Evolutionary conservation across 2,797 vertebrate species (phyloP).

Genomic region (Phaenicophaeus curvirostris): DNA sequence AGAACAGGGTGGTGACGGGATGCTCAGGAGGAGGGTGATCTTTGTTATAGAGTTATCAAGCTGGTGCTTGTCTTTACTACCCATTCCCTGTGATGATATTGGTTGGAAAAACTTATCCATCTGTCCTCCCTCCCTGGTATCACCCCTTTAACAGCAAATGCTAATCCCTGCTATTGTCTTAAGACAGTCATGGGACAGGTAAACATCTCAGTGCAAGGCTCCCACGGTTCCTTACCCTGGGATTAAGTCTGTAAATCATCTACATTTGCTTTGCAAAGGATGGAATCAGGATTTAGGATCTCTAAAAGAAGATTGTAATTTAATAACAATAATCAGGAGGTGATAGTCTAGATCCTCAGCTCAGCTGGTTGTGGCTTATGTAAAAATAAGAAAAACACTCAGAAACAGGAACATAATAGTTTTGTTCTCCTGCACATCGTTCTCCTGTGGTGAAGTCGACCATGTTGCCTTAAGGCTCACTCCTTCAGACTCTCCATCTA

Average conservation of each 20-base stretch:
- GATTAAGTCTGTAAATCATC: background rate
- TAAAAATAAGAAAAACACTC: background rate
- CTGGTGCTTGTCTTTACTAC: background rate
- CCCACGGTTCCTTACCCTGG: background rate
- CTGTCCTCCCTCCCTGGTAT: background rate
- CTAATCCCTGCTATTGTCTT: background rate
- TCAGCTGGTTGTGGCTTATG: background rate
- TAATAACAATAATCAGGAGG: background rate
- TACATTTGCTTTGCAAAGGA: background rate
- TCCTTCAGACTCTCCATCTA: background rate
- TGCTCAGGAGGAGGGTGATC: background rate
- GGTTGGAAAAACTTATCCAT: background rate
- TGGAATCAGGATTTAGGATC: background rate
- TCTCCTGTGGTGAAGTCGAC: background rate
- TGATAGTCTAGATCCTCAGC: background rate
- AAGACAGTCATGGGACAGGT: background rate
- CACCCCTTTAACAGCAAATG: background rate
- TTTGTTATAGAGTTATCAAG: background rate
- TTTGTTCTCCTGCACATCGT: fast-evolving
- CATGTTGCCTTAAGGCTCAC: background rate
- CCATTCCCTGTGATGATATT: background rate
- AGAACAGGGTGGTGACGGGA: background rate
- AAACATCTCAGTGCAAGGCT: background rate
- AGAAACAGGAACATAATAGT: background rate
- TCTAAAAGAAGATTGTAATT: background rate